Evolutionary conservation across 2,113 vertebrate genomes (phyloP), one percentile per base, ranked within the genome.

Genomic region (Tachycineta bicolor): DNA sequence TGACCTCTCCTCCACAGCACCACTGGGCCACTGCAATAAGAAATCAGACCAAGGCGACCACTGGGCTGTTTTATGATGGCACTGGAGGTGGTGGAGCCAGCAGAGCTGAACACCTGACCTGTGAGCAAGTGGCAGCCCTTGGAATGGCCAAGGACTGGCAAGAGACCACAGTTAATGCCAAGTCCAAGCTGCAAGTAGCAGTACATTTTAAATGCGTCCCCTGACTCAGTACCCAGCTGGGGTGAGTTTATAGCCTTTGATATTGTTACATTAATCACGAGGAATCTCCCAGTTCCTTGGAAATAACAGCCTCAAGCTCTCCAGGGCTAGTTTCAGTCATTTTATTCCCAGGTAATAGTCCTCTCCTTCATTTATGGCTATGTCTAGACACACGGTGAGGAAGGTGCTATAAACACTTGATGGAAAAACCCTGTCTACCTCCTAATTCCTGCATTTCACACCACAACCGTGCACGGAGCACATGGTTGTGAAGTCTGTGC

Each of bases 311-410:
- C 0, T 56, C 56, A 63, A 63, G 79, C 71, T 94, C 92, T 86
- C 68, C 56, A 60, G 88, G 88, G 76, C 73, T 81, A 68, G 64
- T 90, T 93, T 94, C 83, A 70, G 60, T 56, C 21, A 22, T 83
- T 96, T 94, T 92, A 94, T 90, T 95, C 90, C 79, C 46, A 83
- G 87, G 71, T 95, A 96, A 96, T 85, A 96, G 79, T 76, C 79
- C 92, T 93, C 60, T 94, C 64, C 76, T 56, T 92, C 96, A 77
- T 92, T 94, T 93, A 96, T 92, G 88, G 93, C 95, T 81, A 28
- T 94, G 93, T 97, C 95, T 96, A 97, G 95, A 97, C 90, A 88
- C 79, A 56, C 20, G 86, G 94, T 7, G 34, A 90, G 73, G 71
- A 83, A 90, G 74, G 79, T 41, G 79, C 92, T 93, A 93, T 93